Evolutionary conservation across 2,797 vertebrate genomes (phyloP), one percentile per base, ranked within the genome.

Genomic region (Monodelphis domestica): DNA sequence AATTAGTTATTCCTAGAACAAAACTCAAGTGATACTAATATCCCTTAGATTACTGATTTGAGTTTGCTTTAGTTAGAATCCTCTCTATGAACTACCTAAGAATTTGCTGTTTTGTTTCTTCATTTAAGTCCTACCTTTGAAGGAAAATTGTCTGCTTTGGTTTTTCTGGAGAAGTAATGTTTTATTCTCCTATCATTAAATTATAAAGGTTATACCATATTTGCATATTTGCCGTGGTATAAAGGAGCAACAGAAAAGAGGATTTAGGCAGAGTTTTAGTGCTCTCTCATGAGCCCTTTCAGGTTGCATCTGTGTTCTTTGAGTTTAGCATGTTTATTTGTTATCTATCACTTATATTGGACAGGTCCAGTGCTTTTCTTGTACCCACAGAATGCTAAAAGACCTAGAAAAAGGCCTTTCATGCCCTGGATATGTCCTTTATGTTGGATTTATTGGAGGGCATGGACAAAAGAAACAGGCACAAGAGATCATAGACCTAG

Each of bases 1-100:
- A 55, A 29, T 26, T 91, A 54, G 91, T 54, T 96, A 96, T 93
- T 97, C 94, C 87, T 52, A 94, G 90, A 96, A 95, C 33, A 95
- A 95, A 59, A 94, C 78, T 53, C 94, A 95, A 96, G 93, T 26
- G 54, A 95, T 53, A 53, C 53, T 95, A 88, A 88, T 87, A 54
- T 2, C 89, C 50, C 56, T 88, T 50, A 93, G 90, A 94, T 93
- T 52, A 87, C 38, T 54, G 21, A n/a, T 91, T 53, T 53, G 50
- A 70, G 29, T 15, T 53, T 53, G 87, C 56, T 92, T 90, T 90
- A 90, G 52, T 28, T 84, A 89, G 95, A 93, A 52, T 89, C 88
- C 87, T 7, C 33, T 38, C 45, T 93, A 89, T 15, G 52, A 95
- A 63, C 89, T 56, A 89, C 84, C 89, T 88, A 59, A 63, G 45